These are phyloP conservation scores for Eubasilissa splendida DNA, from an alignment of 2,888 invertebrate species.

Conservation along the genomic window DNA sequence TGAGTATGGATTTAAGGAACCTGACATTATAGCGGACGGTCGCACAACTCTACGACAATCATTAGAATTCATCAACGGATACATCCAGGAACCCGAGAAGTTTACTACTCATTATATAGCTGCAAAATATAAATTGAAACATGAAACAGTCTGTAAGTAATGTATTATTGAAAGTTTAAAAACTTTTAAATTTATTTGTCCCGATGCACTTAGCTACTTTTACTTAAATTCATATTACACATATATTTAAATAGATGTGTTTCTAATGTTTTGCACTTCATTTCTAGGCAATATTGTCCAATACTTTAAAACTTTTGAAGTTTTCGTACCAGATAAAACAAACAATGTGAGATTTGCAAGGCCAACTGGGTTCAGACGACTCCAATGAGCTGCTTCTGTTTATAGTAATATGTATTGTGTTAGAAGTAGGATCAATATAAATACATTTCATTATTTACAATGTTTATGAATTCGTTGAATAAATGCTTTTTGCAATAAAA, in stretches of 20 bases:
- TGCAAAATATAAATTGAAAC: conserved; percentile 73
- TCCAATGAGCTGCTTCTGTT: not conserved
- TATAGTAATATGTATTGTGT: not conserved
- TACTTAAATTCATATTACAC: too few species aligned
- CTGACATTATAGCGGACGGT: conserved; percentile 70
- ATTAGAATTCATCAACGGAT: conserved; percentile 73
- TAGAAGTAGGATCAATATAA: conserved; percentile 21
- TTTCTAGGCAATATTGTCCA: conserved; percentile 66
- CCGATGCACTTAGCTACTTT: not conserved
- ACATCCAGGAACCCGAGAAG: conserved; percentile 70
- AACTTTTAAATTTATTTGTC: not conserved
- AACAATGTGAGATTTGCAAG: conserved; percentile 7
- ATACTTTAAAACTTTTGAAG: conserved; percentile 68
- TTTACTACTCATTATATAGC: conserved; percentile 72
- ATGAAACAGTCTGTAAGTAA: conserved; percentile 69
- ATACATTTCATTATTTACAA: not conserved
- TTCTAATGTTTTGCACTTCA: not conserved
- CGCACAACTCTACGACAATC: conserved; percentile 73
- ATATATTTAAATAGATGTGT: not conserved
- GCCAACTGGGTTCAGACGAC: conserved; percentile 9
- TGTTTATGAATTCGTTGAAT: too few species aligned
- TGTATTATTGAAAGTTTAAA: not conserved
- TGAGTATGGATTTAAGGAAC: conserved; percentile 76
- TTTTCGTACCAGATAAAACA: conserved; percentile 65
- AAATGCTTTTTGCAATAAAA: too few species aligned